Evolutionary conservation across 2,797 vertebrate species (phyloP), one percentile per base, ranked within the genome.

Genomic region (Scolopax rusticola): DNA sequence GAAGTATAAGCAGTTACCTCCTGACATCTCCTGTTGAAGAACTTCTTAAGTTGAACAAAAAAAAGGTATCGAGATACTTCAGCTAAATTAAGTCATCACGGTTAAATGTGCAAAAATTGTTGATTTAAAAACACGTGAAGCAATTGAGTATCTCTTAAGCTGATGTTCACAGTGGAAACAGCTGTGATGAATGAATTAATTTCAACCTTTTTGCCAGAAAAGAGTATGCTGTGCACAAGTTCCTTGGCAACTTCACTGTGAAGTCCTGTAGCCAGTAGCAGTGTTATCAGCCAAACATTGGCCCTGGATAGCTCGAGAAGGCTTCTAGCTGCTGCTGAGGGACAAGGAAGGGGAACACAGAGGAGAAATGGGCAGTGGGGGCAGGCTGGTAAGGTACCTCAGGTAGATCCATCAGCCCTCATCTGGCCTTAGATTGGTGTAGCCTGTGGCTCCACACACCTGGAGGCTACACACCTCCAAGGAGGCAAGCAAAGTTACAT

Each of bases 371-470:
- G 56, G 45, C 33, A 25, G 8, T 32, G 28, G n/a, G 30, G 47
- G 5, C 51, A 41, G 30, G 33, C 51, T 1, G 4, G 14, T 20
- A 59, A 87, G 28, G 14, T 27, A 3, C n/a, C 14, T 8, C 20
- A 48, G 56, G 8, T 17, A 24, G 11, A n/a, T 54, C 56, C 12
- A 4, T n/a, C 53, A 40, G 32, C 38, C 76, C 8, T 76, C n/a
- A 20, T 28, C 48, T 71, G 69, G 11, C 48, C 25, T 60, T 50
- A 1, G 14, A 0, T 5, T 48, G 63, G 1, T 43, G 18, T 33
- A 36, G 27, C 23, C 28, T 82, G 38, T 38, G 47, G 33, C 33
- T 33, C 33, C 33, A 33, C 33, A 33, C 33, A 33, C 33, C 33
- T 33, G 33, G 33, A 33, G 33, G 33, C 33, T 33, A 33, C 33